Conservation (phyloP, 2,113 vertebrate genomes). For the Psilopogon haemacephalus region DNA sequence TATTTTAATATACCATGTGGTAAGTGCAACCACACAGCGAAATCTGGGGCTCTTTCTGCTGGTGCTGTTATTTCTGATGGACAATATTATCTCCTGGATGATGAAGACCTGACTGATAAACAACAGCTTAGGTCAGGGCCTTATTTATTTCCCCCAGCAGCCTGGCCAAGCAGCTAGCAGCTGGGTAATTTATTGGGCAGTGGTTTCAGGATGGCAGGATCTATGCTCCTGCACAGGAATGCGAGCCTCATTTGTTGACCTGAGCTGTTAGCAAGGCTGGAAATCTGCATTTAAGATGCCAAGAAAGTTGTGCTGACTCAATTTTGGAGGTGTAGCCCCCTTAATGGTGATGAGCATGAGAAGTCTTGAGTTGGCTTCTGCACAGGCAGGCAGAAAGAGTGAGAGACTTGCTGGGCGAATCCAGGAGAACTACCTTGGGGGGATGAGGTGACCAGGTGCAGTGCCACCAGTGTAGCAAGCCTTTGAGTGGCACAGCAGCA, state of each 20-base stretch:
- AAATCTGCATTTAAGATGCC: neutral
- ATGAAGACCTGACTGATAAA: constrained; percentile 53
- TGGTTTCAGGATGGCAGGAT: constrained; percentile 4
- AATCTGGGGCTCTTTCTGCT: constrained; percentile 43
- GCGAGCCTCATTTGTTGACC: constrained; percentile 18
- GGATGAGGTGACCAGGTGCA: neutral
- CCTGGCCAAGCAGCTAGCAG: neutral
- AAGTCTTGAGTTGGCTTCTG: neutral
- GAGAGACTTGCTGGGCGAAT: neutral
- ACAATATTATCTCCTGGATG: constrained; percentile 15
- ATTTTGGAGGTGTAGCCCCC: neutral
- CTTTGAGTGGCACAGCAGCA: neutral
- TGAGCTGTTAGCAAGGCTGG: neutral
- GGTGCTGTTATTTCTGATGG: constrained; percentile 14
- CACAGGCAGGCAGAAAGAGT: neutral
- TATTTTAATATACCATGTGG: constrained; percentile 59
- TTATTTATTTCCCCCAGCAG: constrained; percentile 49
- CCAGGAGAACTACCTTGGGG: neutral
- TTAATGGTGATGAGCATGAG: neutral
- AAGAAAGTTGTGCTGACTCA: constrained; percentile 29
- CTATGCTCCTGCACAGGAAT: constrained; percentile 18
- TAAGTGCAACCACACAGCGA: constrained; percentile 3
- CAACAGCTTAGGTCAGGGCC: constrained; percentile 16
- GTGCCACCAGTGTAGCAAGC: neutral
- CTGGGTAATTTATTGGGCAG: constrained; percentile 50